Evolutionary conservation across 1,140 invertebrate genomes (phyloP), one percentile per base, ranked within the genome.

Genomic region (Prorops nasuta): DNA sequence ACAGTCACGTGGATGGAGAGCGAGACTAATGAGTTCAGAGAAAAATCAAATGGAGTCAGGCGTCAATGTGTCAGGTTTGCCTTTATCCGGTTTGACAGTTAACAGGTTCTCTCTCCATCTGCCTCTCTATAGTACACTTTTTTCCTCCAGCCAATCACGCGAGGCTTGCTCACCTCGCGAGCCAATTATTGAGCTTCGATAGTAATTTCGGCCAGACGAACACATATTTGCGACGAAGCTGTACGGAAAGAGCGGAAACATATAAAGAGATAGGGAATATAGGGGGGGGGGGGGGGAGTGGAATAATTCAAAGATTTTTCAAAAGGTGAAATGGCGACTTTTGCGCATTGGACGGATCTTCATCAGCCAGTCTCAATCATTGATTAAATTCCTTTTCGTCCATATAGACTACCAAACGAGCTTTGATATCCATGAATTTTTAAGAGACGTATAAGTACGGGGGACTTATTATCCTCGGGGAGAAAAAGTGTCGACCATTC

Each of bases 351-450:
- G n/a, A n/a, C n/a, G n/a, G n/a, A n/a, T n/a, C n/a, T n/a, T n/a
- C n/a, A n/a, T n/a, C n/a, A n/a, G n/a, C n/a, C n/a, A n/a, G n/a
- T n/a, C n/a, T n/a, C n/a, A n/a, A n/a, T n/a, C n/a, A n/a, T n/a
- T n/a, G n/a, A n/a, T n/a, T n/a, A n/a, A n/a, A n/a, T n/a, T n/a
- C n/a, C n/a, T n/a, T n/a, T n/a, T n/a, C n/a, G n/a, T n/a, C n/a
- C n/a, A n/a, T n/a, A n/a, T n/a, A n/a, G n/a, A n/a, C n/a, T n/a
- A n/a, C n/a, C n/a, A n/a, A n/a, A n/a, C n/a, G 22, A 41, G 49
- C 42, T 49, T 54, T 49, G 55, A 53, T 44, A 39, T 39, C 58
- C 56, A 41, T 59, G 55, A 59, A 59, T 59, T 58, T 58, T 47
- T 39, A 54, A 38, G 20, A 17, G 24, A 21, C 37, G 8, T 20